Percentiles rank a stretch among this genome's conserved stretches.
These are phyloP conservation scores for Ephestia elutella DNA, from an alignment of 1,140 invertebrate genomes.

Conservation along the genomic window DNA sequence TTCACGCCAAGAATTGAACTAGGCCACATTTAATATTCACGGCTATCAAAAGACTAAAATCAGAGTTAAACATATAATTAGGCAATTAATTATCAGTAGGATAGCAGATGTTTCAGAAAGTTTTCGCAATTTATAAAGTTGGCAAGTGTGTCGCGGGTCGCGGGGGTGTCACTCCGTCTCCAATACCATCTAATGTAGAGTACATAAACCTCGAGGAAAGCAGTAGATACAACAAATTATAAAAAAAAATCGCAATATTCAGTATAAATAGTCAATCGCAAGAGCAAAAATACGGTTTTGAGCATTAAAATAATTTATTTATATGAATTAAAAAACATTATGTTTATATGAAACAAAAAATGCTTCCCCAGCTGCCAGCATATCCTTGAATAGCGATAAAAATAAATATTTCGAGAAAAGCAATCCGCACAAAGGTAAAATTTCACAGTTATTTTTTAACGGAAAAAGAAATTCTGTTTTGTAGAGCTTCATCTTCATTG, in stretches of 20 bases:
- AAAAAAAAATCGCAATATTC: not conserved
- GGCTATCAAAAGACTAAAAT: not conserved
- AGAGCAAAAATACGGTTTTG: too few relatives aligned
- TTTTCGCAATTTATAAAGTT: constrained; percentile 10
- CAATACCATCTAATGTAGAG: not conserved
- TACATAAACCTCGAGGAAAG: not conserved
- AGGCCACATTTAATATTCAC: not conserved
- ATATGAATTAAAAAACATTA: too few relatives aligned
- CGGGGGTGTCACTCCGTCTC: not conserved
- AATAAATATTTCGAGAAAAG: not conserved
- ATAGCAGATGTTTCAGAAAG: constrained; percentile 9
- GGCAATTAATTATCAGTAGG: constrained; percentile 7
- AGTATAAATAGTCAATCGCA: not conserved
- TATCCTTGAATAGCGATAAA: too few relatives aligned
- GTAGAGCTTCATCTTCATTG: not conserved
- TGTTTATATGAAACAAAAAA: too few relatives aligned
- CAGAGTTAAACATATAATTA: constrained; percentile 8
- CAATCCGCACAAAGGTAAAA: not conserved
- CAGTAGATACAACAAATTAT: not conserved
- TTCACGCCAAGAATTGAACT: not conserved
- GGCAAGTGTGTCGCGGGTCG: not conserved
- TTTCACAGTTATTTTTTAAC: not conserved
- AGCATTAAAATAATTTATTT: too few relatives aligned
- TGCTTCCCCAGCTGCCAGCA: too few relatives aligned
- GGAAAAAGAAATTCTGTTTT: not conserved